Evolutionary conservation across 2,113 vertebrate genomes (phyloP).

Genomic region (Pseudorectes ferrugineus): DNA sequence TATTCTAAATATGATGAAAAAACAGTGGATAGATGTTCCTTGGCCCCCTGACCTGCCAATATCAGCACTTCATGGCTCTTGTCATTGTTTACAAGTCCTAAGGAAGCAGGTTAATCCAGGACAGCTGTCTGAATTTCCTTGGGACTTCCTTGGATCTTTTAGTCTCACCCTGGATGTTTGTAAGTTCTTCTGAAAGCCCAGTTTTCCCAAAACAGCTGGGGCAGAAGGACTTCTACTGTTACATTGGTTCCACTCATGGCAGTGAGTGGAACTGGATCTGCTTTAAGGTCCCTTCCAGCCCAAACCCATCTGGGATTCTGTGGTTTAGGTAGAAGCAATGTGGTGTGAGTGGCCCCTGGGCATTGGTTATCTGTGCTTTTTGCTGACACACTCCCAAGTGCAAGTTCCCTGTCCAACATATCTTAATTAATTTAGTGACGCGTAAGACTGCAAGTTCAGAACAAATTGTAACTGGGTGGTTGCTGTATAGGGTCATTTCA

Average conservation of each 20-base stretch:
- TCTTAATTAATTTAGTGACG: not conserved
- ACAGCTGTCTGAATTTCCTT: not conserved
- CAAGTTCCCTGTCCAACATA: not conserved
- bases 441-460: not conserved
- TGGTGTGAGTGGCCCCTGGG: not conserved
- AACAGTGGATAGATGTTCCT: not conserved
- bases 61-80: not conserved
- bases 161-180: not conserved
- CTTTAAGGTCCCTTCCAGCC: not conserved
- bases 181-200: not conserved
- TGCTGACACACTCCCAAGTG: not conserved
- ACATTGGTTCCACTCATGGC: not conserved
- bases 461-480: not conserved
- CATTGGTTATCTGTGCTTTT: not conserved
- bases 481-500: not conserved
- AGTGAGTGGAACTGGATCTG: not conserved
- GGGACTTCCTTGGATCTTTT: not conserved
- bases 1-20: not conserved
- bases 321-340: not conserved
- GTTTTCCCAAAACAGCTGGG: not conserved
- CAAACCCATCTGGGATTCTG: not conserved
- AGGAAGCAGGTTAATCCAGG: not conserved
- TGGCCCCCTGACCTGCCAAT: not conserved
- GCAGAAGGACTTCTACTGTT: not conserved
- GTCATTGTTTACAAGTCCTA: not conserved